A percentile compares a stretch with the other conserved stretches of the same genome.
These are phyloP conservation scores for Colostygia pectinataria DNA, from an alignment of 2,888 invertebrate genomes.

Conservation along the genomic window DNA sequence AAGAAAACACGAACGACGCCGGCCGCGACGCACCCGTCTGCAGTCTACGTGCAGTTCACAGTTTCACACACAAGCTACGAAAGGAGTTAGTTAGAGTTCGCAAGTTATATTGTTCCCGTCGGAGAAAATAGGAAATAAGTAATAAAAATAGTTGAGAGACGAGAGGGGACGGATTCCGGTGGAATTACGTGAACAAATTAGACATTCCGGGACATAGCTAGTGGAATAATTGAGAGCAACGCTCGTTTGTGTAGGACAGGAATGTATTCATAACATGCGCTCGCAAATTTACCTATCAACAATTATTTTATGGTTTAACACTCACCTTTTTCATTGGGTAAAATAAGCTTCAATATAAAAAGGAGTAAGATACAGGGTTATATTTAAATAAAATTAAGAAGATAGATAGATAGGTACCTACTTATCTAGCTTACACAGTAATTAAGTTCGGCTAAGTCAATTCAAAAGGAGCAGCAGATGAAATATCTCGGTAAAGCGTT, in stretches of 20 bases:
- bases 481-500: constrained; percentile 30
- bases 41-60: constrained; percentile 72
- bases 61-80: constrained; percentile 71
- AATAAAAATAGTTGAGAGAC: constrained; percentile 79
- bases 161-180: constrained; percentile 75
- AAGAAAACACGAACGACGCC: constrained; percentile 58
- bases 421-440: too few species aligned
- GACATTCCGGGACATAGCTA: constrained; percentile 77
- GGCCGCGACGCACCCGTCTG: constrained; percentile 37
- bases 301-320: too few species aligned
- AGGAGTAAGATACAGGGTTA: too few species aligned
- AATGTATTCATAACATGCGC: constrained; percentile 42
- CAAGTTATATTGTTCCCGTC: constrained; percentile 73
- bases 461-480: constrained; percentile 20
- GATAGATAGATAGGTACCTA: too few species aligned
- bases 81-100: constrained; percentile 70
- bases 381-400: too few species aligned
- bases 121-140: constrained; percentile 79
- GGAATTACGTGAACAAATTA: constrained; percentile 82
- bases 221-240: constrained; percentile 72
- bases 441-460: constrained; percentile 13
- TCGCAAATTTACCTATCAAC: constrained; percentile 25
- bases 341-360: too few species aligned
- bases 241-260: constrained; percentile 49
- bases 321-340: too few species aligned